phyloP scores from a whole-genome alignment of 1,140 invertebrate genomes.

The Tachypleus tridentatus region DNA sequence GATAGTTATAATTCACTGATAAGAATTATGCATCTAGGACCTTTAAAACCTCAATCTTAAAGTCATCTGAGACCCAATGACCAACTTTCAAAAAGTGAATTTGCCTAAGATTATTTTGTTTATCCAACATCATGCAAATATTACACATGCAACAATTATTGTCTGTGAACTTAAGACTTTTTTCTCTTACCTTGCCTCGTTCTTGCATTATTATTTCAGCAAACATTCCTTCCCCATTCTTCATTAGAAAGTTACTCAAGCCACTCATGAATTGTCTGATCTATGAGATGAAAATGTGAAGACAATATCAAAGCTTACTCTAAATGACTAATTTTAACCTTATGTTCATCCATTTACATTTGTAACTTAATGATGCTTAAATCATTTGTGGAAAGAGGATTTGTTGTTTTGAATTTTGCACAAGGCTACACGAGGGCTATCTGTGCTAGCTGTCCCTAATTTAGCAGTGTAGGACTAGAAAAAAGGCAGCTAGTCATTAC shows the following conservation, averaged over 20 bases:
- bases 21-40: too few relatives aligned
- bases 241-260: slow-evolving; percentile 92
- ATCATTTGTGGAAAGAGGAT: not conserved
- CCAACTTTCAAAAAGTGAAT: too few relatives aligned
- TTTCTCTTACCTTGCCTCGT: slow-evolving; percentile 49
- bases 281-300: slow-evolving; percentile 11
- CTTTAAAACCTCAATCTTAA: too few relatives aligned
- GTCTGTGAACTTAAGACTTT: too few relatives aligned
- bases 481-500: too few relatives aligned
- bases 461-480: not conserved
- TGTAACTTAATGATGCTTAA: not conserved
- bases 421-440: not conserved
- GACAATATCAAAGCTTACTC: slow-evolving; percentile 10
- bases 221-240: slow-evolving; percentile 83
- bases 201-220: slow-evolving; percentile 80
- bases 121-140: too few relatives aligned
- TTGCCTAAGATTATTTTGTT: too few relatives aligned
- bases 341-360: not conserved
- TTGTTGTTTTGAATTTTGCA: slow-evolving; percentile 3
- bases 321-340: not conserved
- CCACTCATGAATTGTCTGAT: slow-evolving; percentile 90
- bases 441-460: not conserved
- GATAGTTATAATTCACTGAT: too few relatives aligned
- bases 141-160: too few relatives aligned
- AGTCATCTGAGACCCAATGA: too few relatives aligned